phyloP scores from a whole-genome alignment of 2,888 invertebrate genomes.

The Stomorhina lunata region DNA sequence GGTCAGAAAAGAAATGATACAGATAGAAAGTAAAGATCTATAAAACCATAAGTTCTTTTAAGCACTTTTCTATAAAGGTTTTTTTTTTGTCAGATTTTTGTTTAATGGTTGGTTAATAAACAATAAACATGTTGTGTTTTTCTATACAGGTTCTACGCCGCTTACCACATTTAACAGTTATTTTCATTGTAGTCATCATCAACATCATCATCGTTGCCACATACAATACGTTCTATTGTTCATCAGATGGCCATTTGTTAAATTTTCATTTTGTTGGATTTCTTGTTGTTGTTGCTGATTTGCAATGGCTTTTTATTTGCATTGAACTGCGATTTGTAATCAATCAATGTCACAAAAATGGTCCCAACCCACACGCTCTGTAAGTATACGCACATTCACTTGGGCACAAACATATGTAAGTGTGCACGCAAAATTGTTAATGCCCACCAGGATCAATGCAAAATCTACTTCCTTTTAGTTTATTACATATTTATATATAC shows the following conservation, averaged over 20 bases:
- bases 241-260: slow-evolving; percentile 55
- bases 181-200: slow-evolving; percentile 35
- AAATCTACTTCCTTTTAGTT: slow-evolving; percentile 8
- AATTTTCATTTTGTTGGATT: slow-evolving; percentile 25
- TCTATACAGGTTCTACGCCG: not conserved
- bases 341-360: slow-evolving; percentile 76
- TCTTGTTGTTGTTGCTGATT: slow-evolving; percentile 28
- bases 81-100: slow-evolving; percentile 18
- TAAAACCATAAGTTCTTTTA: slow-evolving; percentile 14
- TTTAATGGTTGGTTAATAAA: slow-evolving; percentile 39
- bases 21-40: not conserved
- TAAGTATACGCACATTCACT: not conserved
- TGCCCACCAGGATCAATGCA: slow-evolving; percentile 21
- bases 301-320: slow-evolving; percentile 70
- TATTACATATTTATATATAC: too few species aligned
- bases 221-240: slow-evolving; percentile 11
- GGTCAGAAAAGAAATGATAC: not conserved
- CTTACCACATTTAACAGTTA: slow-evolving; percentile 33
- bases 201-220: slow-evolving; percentile 13
- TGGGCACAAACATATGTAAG: slow-evolving; percentile 10
- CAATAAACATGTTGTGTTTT: slow-evolving; percentile 35
- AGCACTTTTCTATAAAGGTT: slow-evolving; percentile 23
- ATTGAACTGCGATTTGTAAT: slow-evolving; percentile 78
- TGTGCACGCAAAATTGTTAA: slow-evolving; percentile 34
- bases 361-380: slow-evolving; percentile 64